These are phyloP conservation scores for Nothobranchius furzeri DNA, from an alignment of 2,113 vertebrate species.

Conservation along the genomic window DNA sequence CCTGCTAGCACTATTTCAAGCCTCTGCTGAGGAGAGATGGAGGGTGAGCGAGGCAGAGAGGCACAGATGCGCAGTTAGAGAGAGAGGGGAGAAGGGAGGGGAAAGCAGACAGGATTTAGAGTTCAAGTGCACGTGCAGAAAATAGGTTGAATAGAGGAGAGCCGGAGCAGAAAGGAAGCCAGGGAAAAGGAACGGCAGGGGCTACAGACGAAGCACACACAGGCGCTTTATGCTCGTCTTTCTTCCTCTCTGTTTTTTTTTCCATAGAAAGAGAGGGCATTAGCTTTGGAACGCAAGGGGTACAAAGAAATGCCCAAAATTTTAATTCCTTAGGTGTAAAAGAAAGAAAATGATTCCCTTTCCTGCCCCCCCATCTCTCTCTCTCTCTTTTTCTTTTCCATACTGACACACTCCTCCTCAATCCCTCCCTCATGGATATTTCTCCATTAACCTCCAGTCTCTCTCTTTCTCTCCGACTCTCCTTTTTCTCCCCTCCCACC, in stretches of 20 bases:
- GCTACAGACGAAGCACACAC: constrained; percentile 59
- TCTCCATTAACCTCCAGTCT: constrained; percentile 69
- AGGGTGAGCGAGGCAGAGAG: constrained; percentile 48
- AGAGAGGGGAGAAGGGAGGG: constrained; percentile 55
- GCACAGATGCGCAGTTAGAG: constrained; percentile 57
- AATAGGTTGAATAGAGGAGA: constrained; percentile 73
- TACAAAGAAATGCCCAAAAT: constrained; percentile 52
- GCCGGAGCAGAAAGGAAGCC: constrained; percentile 68
- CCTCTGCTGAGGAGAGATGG: constrained; percentile 58
- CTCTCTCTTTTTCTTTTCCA: constrained; percentile 62
- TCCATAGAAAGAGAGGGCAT: constrained; percentile 48
- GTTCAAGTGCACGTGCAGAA: constrained; percentile 83
- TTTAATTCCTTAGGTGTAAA: constrained; percentile 43
- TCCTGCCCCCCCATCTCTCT: constrained; percentile 45
- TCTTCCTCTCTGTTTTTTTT: constrained; percentile 30
- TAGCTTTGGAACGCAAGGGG: constrained; percentile 39
- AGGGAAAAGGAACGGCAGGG: constrained; percentile 65
- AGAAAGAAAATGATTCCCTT: constrained; percentile 65
- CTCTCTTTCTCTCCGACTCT: constrained; percentile 41
- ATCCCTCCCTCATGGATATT: constrained; percentile 73
- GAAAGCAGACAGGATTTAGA: constrained; percentile 78
- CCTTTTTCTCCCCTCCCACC: constrained; percentile 74
- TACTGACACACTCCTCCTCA: constrained; percentile 74
- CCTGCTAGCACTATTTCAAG: constrained; percentile 78
- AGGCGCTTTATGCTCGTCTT: constrained; percentile 39